Base-by-base conservation (phyloP, 2,113 vertebrate species). In the Podarcis cretensis region DNA sequence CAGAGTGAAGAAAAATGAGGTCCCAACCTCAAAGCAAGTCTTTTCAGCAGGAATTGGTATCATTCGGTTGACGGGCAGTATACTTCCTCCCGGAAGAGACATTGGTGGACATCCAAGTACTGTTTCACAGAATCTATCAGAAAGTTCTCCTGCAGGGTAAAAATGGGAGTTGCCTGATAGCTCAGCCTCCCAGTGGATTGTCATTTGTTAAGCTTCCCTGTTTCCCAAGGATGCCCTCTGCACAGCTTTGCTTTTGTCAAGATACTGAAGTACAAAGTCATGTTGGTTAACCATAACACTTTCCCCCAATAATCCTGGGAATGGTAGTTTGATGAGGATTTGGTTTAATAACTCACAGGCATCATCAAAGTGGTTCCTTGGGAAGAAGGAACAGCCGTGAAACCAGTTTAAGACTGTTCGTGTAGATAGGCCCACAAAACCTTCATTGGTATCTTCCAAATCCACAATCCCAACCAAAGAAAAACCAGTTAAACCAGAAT, bases 171-270 rank as follows among this genome's bases (percentile, higher is more conserved):
- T 83, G 32, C 4, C 13, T 4, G 3, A 40, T 7, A 16, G 10
- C 14, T 13, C 12, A 40, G 9, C 35, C 68, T 87, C 78, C 90
- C 85, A 71, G 4, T 0, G 0, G 18, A 40, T 10, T 68, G 63
- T 16, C 13, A 13, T 10, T 43, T 40, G 35, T 83, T 66, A 74
- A 2, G 59, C 0, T 86, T 0, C 0, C 74, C 10, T 85, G 78
- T 18, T 87, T 92, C 83, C 90, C 1, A 2, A 48, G 20, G 81
- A 30, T 14, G 1, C 10, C 35, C 40, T 76, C 81, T 43, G 23
- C n/a, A 0, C 54, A 59, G 68, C 69, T 83, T 48, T 78, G 27
- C 35, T 82, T 75, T 91, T 90, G 91, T 90, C 86, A 89, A 85
- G 83, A 79, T 87, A 48, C 74, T 20, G 23, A 32, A 32, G 30